A percentile compares a stretch with the other conserved stretches of the same genome.
These are phyloP conservation scores for Calcarius lapponicus DNA, from an alignment of 2,797 vertebrate species.

Conservation along the genomic window DNA sequence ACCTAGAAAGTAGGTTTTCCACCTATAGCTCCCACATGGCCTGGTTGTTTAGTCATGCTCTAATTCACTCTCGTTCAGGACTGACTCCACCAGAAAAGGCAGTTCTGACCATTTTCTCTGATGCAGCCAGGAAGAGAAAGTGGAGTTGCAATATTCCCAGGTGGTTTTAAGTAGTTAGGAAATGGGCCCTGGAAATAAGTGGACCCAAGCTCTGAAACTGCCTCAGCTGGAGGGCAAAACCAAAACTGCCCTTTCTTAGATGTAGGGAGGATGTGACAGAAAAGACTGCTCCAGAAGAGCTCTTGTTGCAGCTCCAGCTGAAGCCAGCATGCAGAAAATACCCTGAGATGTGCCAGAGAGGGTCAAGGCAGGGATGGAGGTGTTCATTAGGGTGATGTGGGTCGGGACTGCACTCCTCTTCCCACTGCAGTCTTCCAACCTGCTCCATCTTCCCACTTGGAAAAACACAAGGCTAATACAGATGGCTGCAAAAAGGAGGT, in stretches of 20 bases:
- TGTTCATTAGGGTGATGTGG: background rate
- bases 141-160: background rate
- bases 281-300: background rate
- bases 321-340: background rate
- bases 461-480: background rate
- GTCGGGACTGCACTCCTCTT: background rate
- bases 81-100: background rate
- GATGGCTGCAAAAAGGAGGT: background rate
- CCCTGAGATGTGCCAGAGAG: background rate
- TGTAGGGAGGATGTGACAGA: accelerated
- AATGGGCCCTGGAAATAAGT: background rate
- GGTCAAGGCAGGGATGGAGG: background rate
- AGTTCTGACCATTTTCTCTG: conserved; percentile 12
- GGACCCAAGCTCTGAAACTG: background rate
- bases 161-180: background rate
- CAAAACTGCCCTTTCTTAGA: background rate
- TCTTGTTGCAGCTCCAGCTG: background rate
- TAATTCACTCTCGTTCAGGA: background rate
- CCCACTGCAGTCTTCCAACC: accelerated
- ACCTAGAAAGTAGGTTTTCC: conserved; percentile 62
- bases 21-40: background rate
- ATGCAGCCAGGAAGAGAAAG: background rate
- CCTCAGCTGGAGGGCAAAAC: background rate
- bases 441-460: background rate
- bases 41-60: conserved; percentile 56